Conservation (phyloP, 2,888 invertebrate species). For the Agriopis aurantiaria region DNA sequence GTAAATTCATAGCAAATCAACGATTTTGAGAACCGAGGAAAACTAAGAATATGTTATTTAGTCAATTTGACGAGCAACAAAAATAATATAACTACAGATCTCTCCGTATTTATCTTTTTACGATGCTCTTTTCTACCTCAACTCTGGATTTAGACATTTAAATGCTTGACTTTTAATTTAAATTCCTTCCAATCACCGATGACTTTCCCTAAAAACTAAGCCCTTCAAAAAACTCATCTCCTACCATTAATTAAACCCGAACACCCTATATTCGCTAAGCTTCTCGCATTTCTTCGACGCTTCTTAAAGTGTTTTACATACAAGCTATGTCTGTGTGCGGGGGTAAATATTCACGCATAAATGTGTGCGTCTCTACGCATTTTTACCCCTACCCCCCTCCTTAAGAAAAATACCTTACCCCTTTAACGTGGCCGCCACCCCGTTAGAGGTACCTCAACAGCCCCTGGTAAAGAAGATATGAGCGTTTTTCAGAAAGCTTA, state of each 20-base stretch:
- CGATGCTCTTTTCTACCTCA: too few species aligned
- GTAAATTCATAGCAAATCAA: too few species aligned
- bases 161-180: conserved; percentile 19
- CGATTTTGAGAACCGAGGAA: too few species aligned
- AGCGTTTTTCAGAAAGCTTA: conserved; percentile 86
- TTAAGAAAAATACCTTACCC: conserved; percentile 77
- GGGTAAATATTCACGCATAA: conserved; percentile 82
- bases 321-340: conserved; percentile 77
- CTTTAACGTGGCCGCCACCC: conserved; percentile 61
- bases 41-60: too few species aligned
- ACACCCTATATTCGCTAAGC: conserved; percentile 80
- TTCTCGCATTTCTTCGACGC: conserved; percentile 86
- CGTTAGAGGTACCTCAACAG: conserved; percentile 81
- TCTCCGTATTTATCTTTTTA: too few species aligned
- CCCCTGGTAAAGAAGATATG: conserved; percentile 85
- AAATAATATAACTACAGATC: too few species aligned
- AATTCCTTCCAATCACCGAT: conserved; percentile 6
- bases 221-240: conserved; percentile 8
- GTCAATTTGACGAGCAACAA: too few species aligned
- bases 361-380: conserved; percentile 84
- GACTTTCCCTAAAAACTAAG: conserved; percentile 25
- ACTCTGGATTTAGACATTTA: background rate
- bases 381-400: conserved; percentile 78
- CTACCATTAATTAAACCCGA: conserved; percentile 33
- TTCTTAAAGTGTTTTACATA: conserved; percentile 87